Evolutionary conservation across 2,888 invertebrate species (phyloP).

Genomic region (Leucania comma): DNA sequence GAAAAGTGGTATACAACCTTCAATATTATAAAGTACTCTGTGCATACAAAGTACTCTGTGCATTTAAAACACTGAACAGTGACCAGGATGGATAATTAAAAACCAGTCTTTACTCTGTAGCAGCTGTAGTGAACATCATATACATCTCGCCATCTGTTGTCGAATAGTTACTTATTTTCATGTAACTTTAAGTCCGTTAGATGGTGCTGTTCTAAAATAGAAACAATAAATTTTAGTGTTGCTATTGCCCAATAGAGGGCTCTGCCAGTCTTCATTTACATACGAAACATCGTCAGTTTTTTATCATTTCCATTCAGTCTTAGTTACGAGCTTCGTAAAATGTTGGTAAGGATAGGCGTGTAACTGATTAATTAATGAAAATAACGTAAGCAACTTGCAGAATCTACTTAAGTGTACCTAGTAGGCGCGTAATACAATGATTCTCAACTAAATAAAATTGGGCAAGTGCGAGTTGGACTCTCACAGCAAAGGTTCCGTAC

Average conservation of each 20-base stretch:
- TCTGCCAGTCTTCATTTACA: not conserved
- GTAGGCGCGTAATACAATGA: not conserved
- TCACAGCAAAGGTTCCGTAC: too few relatives aligned
- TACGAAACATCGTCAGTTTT: not conserved
- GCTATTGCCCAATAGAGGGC: conserved; percentile 48
- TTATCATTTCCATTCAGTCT: not conserved
- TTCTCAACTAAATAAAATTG: not conserved
- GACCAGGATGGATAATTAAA: not conserved
- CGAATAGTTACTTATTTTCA: not conserved
- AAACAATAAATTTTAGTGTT: not conserved
- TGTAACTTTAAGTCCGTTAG: not conserved
- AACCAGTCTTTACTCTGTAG: not conserved
- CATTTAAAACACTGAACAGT: too few relatives aligned
- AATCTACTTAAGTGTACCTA: not conserved
- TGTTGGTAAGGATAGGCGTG: not conserved
- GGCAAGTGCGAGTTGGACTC: too few relatives aligned
- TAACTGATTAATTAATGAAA: not conserved
- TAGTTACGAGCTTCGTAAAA: not conserved
- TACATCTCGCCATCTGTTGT: conserved; percentile 44
- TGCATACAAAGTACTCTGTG: too few relatives aligned
- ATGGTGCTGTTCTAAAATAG: not conserved
- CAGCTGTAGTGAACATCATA: not conserved
- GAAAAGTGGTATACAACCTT: too few relatives aligned
- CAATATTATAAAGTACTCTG: too few relatives aligned
- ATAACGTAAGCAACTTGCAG: too few relatives aligned